phyloP scores from a whole-genome alignment of 2,113 vertebrate species.

The Pseudorasbora parva region DNA sequence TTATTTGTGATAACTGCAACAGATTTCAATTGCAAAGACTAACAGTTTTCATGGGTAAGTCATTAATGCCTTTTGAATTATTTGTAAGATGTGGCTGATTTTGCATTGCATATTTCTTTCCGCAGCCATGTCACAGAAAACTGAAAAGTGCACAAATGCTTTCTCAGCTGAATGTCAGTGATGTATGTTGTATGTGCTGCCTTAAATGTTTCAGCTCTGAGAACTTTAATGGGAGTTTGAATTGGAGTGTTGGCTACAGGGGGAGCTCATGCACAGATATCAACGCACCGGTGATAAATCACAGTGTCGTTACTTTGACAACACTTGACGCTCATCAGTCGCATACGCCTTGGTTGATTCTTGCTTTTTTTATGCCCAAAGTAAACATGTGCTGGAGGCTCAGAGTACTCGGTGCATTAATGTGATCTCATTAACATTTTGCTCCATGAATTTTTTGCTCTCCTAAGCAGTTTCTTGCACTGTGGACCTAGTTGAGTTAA shows the following conservation, averaged over 20 bases:
- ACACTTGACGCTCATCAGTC: neutral
- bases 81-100: neutral
- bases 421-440: slow-evolving; percentile 26
- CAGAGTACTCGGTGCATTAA: slow-evolving; percentile 19
- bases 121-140: neutral
- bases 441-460: slow-evolving; percentile 6
- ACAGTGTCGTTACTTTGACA: neutral
- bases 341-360: neutral
- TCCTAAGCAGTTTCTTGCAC: slow-evolving; percentile 11
- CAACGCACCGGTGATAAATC: slow-evolving; percentile 6
- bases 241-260: slow-evolving; percentile 43
- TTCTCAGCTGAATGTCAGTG: slow-evolving; percentile 18
- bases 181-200: neutral
- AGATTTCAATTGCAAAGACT: neutral
- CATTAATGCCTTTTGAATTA: neutral
- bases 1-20: neutral
- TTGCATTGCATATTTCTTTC: slow-evolving; percentile 10
- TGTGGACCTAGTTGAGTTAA: neutral
- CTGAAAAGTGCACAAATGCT: neutral
- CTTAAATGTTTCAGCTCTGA: slow-evolving; percentile 8
- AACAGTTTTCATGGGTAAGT: neutral
- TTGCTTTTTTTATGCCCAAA: neutral
- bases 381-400: neutral
- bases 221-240: neutral
- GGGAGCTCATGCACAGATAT: slow-evolving; percentile 49